These are phyloP conservation scores for Drosophila nannoptera DNA, from an alignment of 1,140 invertebrate genomes.

Conservation along the genomic window DNA sequence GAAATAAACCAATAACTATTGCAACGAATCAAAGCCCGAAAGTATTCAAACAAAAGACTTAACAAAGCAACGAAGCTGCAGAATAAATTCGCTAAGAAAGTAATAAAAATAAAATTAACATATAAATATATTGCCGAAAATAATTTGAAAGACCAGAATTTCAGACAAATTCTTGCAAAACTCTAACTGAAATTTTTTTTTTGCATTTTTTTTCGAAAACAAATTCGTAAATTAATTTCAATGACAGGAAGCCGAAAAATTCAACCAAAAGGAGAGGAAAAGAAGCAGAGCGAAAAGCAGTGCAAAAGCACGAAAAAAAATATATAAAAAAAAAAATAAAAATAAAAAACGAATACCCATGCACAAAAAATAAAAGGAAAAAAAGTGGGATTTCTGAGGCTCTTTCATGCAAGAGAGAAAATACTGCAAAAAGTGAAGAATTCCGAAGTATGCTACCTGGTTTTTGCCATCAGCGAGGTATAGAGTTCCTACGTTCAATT, in stretches of 20 bases:
- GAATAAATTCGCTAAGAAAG: not conserved
- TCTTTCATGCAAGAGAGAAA: constrained; percentile 51
- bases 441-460: constrained; percentile 68
- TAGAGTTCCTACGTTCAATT: constrained; percentile 79
- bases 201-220: not conserved
- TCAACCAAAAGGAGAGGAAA: constrained; percentile 22
- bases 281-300: constrained; percentile 34
- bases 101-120: constrained; percentile 13
- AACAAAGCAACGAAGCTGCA: too few relatives aligned
- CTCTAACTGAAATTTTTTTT: constrained; percentile 18
- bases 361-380: constrained; percentile 29
- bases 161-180: not conserved
- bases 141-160: constrained; percentile 6
- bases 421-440: constrained; percentile 44
- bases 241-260: constrained; percentile 38
- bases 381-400: constrained; percentile 45
- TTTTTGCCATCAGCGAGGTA: constrained; percentile 80
- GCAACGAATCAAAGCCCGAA: too few relatives aligned
- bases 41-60: too few relatives aligned
- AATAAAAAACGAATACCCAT: constrained; percentile 26
- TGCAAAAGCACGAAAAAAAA: constrained; percentile 18
- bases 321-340: constrained; percentile 16
- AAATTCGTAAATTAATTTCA: constrained; percentile 29
- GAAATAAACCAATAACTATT: not conserved
- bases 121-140: constrained; percentile 12